phyloP scores from a whole-genome alignment of 2,888 invertebrate genomes.

The Maniola hyperantus region DNA sequence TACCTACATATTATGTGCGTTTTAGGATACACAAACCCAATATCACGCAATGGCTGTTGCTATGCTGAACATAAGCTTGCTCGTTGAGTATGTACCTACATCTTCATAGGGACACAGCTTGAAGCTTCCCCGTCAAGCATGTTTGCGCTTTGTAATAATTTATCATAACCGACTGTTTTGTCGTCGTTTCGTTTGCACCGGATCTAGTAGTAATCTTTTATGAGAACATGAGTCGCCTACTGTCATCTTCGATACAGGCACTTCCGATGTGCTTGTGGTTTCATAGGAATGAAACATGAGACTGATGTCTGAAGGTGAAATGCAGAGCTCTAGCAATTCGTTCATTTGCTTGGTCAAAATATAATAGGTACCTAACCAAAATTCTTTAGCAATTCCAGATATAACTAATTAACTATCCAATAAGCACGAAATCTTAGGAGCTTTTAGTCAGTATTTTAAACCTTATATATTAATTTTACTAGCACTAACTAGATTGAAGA shows the following conservation, averaged over 20 bases:
- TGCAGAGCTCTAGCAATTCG: background rate
- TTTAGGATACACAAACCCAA: background rate
- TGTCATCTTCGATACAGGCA: background rate
- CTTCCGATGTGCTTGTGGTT: conserved; percentile 3
- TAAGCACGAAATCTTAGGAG: background rate
- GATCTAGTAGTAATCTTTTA: background rate
- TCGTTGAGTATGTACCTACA: too few relatives aligned
- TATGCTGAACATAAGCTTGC: too few relatives aligned
- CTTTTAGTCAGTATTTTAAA: too few relatives aligned
- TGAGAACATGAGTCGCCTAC: background rate
- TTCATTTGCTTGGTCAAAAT: background rate
- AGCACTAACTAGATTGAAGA: too few relatives aligned
- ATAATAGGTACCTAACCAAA: too few relatives aligned
- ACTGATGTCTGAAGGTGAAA: background rate
- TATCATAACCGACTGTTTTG: background rate
- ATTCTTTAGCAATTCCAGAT: background rate
- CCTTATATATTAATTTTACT: too few relatives aligned
- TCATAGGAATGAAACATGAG: conserved; percentile 5
- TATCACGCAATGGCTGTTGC: too few relatives aligned
- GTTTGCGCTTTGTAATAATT: background rate
- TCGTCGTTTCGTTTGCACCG: background rate
- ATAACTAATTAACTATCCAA: too few relatives aligned
- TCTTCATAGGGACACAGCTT: background rate
- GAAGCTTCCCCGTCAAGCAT: background rate
- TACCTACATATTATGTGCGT: too few relatives aligned